Evolutionary conservation across 1,140 invertebrate genomes (phyloP).

Genomic region (Araneus ventricosus): DNA sequence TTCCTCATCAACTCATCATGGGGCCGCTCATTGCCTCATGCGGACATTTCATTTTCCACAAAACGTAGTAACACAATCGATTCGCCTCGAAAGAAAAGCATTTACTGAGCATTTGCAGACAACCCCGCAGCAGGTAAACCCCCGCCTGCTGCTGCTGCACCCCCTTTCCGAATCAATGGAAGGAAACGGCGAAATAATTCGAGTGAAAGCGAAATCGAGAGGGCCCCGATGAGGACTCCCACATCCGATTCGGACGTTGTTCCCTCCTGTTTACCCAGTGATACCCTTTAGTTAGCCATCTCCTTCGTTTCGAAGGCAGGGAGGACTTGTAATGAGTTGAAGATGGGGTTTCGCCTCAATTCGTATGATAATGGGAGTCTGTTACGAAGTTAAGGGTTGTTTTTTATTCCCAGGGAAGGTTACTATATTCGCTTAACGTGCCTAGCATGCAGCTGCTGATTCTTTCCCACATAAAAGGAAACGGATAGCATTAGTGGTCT

Average conservation of each 20-base stretch:
- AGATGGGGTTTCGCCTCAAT: slow-evolving; percentile 16
- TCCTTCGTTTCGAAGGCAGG: slow-evolving; percentile 3
- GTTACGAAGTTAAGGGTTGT: slow-evolving; percentile 20
- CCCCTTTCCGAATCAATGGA: slow-evolving; percentile 18
- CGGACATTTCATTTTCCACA: slow-evolving; percentile 17
- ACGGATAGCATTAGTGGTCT: not conserved
- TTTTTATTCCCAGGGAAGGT: not conserved
- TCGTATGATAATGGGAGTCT: slow-evolving; percentile 19
- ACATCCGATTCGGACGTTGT: slow-evolving; percentile 41
- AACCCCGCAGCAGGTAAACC: not conserved
- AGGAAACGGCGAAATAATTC: slow-evolving; percentile 34
- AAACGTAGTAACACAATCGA: not conserved
- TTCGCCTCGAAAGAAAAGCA: slow-evolving; percentile 13
- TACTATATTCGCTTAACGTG: not conserved
- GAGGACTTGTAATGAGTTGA: slow-evolving; percentile 13
- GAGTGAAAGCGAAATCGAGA: slow-evolving; percentile 16
- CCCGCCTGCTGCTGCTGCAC: not conserved
- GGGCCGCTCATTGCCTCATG: not conserved
- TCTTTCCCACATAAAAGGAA: not conserved
- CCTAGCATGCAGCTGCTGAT: not conserved
- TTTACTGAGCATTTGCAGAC: slow-evolving; percentile 18
- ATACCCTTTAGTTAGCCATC: slow-evolving; percentile 1
- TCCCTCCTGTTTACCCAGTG: slow-evolving; percentile 7
- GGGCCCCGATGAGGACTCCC: slow-evolving; percentile 23
- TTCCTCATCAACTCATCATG: slow-evolving; percentile 23